Conservation (phyloP, 2,113 vertebrate genomes). For the Alethe diademata region DNA sequence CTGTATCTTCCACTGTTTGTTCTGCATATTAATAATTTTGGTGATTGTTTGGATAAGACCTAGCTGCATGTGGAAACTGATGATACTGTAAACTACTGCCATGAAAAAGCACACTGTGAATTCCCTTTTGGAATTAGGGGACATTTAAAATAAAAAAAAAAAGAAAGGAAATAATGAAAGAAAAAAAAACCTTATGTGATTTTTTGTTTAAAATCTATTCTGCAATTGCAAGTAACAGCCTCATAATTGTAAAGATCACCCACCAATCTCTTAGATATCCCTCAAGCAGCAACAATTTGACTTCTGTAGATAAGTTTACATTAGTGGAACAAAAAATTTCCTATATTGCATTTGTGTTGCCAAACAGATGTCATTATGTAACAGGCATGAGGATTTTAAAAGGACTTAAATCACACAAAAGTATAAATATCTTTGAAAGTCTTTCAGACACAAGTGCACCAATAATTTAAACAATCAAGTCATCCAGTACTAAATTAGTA, state of each 20-base stretch:
- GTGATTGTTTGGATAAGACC: constrained; percentile 15
- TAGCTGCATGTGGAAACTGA: not conserved
- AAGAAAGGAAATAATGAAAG: fast-evolving
- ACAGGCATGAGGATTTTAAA: not conserved
- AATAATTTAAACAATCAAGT: not conserved
- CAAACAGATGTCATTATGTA: not conserved
- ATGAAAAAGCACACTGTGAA: not conserved
- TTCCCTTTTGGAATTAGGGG: not conserved
- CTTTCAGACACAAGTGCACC: not conserved
- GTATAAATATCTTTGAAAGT: not conserved
- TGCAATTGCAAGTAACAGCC: not conserved
- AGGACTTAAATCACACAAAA: not conserved
- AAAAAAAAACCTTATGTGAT: not conserved
- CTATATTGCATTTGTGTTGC: not conserved
- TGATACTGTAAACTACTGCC: not conserved
- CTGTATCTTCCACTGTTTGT: constrained; percentile 8
- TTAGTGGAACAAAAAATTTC: not conserved
- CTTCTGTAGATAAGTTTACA: not conserved
- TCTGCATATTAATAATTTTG: not conserved
- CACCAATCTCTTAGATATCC: not conserved
- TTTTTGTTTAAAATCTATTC: not conserved
- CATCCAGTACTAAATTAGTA: not conserved
- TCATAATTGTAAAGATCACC: not conserved
- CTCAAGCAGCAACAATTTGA: not conserved
- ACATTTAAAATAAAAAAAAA: not conserved